Evolutionary conservation across 1,140 invertebrate species (phyloP), one percentile per base, ranked within the genome.

Genomic region (Zaprionus capensis): DNA sequence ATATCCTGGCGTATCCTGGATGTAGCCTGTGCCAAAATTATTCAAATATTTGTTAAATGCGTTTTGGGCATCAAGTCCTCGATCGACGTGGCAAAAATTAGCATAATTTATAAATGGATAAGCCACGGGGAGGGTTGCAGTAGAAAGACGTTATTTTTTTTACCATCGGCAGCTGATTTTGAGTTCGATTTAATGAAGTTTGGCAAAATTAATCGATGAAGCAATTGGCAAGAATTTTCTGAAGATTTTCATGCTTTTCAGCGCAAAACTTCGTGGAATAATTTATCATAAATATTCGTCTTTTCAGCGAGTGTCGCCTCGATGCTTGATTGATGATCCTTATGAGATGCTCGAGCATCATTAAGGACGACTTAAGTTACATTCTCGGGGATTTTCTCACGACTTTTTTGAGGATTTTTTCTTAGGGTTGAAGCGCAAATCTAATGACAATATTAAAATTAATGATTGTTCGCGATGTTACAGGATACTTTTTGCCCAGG

Each of bases 371-470:
- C 78, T 90, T 78, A 84, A 87, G 81, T 90, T 90, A 81, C 81
- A 55, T 70, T 56, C 46, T n/a, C 38, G 56, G 15, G 62, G 38
- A 69, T 51, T 70, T 85, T 85, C 82, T 79, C 81, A 88, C 84
- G 84, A 65, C 36, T 76, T 76, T 62, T 46, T 71, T 65, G 15
- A 38, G 46, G 28, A 72, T 65, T 83, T 88, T 69, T 56, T 64
- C 51, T 68, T 62, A 56, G 72, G 71, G 62, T 61, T 65, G 56
- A 17, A 28, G 15, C 68, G 56, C 20, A 66, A 72, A 90, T 79
- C 78, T 88, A 88, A 87, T 87, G 84, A 84, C 85, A 87, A 79
- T 81, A 87, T 87, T 87, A 87, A 87, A 90, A 87, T 90, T 81
- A 87, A 87, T 87, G 84, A 87, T 81, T 64, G 55, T 55, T 26